phyloP scores from a whole-genome alignment of 2,113 vertebrate genomes.

The Xiphophorus maculatus region DNA sequence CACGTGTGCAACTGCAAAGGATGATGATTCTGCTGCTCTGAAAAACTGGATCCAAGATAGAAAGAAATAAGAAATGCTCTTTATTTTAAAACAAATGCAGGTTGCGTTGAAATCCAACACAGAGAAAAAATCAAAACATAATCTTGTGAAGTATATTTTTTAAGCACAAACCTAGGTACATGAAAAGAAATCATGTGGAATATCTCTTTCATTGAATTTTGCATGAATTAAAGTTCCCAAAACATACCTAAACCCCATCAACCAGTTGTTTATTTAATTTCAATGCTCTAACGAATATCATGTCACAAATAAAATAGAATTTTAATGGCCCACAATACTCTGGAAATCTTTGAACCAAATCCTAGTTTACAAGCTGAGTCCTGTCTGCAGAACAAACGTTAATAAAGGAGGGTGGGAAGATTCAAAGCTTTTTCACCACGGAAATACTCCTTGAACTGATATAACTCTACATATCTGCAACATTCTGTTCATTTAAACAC shows the following conservation, averaged over 20 bases:
- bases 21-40: background rate
- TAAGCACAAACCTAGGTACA: too few relatives aligned
- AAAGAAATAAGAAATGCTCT: background rate
- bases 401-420: slow-evolving; percentile 23
- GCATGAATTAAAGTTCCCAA: background rate
- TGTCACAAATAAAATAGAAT: background rate
- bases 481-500: background rate
- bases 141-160: too few relatives aligned
- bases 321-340: background rate
- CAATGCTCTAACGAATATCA: background rate
- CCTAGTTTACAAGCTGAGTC: slow-evolving; percentile 46
- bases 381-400: slow-evolving; percentile 26
- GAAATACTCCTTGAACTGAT: slow-evolving; percentile 42
- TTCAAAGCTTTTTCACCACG: slow-evolving; percentile 14
- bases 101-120: background rate
- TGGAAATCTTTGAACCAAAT: background rate
- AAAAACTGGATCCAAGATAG: background rate
- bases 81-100: background rate
- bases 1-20: too few relatives aligned
- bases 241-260: background rate
- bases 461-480: background rate
- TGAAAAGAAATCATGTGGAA: too few relatives aligned
- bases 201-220: background rate
- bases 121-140: too few relatives aligned
- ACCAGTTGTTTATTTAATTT: background rate